These are phyloP conservation scores for Catostylus mosaicus DNA, from an alignment of 30 jellyfish, hydroid and myxozoan genomes.

Conservation along the genomic window DNA sequence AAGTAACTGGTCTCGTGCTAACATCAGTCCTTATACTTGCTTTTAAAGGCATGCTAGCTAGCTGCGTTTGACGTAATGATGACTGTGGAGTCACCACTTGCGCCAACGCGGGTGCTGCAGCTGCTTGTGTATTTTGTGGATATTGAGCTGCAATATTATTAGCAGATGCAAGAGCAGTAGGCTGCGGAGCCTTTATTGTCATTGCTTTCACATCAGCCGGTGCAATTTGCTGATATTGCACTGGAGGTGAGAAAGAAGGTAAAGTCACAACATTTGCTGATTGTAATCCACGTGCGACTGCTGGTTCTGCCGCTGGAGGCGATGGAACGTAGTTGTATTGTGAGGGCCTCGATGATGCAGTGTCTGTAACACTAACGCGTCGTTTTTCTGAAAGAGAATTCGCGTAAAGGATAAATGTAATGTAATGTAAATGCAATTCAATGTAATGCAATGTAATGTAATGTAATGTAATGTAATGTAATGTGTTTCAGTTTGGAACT, in stretches of 20 bases:
- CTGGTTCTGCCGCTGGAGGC: conserved; percentile 11
- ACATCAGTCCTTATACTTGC: neutral
- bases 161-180: neutral
- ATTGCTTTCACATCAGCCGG: neutral
- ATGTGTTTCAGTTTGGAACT: neutral
- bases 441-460: neutral
- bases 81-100: neutral
- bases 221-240: neutral
- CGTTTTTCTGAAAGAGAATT: conserved; percentile 37
- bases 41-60: conserved; percentile 1
- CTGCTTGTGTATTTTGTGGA: neutral
- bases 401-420: no score
- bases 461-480: no score
- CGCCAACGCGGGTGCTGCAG: neutral
- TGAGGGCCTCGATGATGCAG: conserved; percentile 22
- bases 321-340: conserved; percentile 60
- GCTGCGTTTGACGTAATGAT: conserved; percentile 3
- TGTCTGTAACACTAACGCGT: conserved; percentile 11
- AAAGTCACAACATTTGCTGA: conserved; percentile 11
- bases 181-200: neutral
- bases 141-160: neutral
- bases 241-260: conserved; percentile 16
- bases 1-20: neutral
- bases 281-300: conserved; percentile 19
- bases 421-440: no score